These are phyloP conservation scores for Picus viridis DNA, from an alignment of 2,797 vertebrate species.

Conservation along the genomic window DNA sequence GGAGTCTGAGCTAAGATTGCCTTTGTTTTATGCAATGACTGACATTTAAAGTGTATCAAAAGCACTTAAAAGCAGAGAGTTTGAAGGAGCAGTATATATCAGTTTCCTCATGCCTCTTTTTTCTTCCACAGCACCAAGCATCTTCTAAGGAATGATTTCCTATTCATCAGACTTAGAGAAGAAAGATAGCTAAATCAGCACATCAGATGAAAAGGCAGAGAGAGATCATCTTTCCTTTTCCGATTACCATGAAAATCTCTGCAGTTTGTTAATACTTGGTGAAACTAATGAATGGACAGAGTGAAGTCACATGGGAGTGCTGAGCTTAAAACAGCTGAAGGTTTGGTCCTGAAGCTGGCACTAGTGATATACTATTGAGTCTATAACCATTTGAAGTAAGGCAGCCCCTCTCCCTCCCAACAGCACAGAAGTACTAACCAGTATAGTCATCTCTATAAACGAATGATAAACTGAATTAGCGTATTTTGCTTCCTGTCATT, in stretches of 20 bases:
- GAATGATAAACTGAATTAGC: not conserved
- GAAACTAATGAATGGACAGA: not conserved
- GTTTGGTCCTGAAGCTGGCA: not conserved
- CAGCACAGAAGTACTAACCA: not conserved
- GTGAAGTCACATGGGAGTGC: not conserved
- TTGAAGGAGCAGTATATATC: not conserved
- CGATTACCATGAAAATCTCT: not conserved
- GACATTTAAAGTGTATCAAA: not conserved
- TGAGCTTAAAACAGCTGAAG: not conserved
- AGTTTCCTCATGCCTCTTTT: not conserved
- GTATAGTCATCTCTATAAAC: not conserved
- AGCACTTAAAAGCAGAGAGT: not conserved
- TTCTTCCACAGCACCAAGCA: not conserved
- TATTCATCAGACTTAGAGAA: not conserved
- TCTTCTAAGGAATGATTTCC: not conserved
- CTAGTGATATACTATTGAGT: not conserved
- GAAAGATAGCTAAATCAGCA: not conserved
- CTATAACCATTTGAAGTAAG: not conserved
- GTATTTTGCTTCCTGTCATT: not conserved
- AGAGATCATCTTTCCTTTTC: not conserved
- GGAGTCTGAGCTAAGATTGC: not conserved
- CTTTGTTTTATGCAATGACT: not conserved
- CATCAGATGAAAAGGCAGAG: not conserved
- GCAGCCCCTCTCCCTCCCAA: not conserved
- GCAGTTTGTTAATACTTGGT: not conserved